phyloP scores from a whole-genome alignment of 2,113 vertebrate species.

The Tiliqua scincoides region DNA sequence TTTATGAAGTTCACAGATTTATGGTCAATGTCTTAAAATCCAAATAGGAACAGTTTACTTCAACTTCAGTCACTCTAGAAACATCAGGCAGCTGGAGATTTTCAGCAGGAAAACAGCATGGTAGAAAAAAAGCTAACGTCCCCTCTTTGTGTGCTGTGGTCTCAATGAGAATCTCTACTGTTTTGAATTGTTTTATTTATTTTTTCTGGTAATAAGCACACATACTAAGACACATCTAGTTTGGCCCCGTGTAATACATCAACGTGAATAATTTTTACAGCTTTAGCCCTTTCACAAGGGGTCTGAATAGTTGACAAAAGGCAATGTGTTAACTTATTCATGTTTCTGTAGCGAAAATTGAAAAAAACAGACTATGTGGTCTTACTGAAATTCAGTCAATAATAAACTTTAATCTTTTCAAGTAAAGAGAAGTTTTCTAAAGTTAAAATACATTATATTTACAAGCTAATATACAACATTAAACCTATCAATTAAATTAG shows the following conservation, averaged over 20 bases:
- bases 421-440: slow-evolving; percentile 58
- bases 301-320: background rate
- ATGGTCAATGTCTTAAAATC: background rate
- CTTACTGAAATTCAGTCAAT: slow-evolving; percentile 53
- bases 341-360: background rate
- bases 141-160: too few species aligned
- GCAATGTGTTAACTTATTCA: background rate
- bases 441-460: slow-evolving; percentile 72
- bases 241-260: background rate
- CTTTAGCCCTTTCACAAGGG: background rate
- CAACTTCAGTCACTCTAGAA: background rate
- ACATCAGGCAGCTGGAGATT: too few species aligned
- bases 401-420: slow-evolving; percentile 70
- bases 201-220: too few species aligned
- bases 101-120: too few species aligned
- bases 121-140: too few species aligned
- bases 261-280: background rate
- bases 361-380: background rate
- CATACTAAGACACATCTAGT: too few species aligned
- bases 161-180: too few species aligned
- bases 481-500: slow-evolving; percentile 38
- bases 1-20: background rate
- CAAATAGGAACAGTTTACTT: background rate
- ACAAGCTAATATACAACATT: slow-evolving; percentile 76
- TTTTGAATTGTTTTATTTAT: too few species aligned